phyloP scores from a whole-genome alignment of 1,140 invertebrate species.

The Calliphora vicina region DNA sequence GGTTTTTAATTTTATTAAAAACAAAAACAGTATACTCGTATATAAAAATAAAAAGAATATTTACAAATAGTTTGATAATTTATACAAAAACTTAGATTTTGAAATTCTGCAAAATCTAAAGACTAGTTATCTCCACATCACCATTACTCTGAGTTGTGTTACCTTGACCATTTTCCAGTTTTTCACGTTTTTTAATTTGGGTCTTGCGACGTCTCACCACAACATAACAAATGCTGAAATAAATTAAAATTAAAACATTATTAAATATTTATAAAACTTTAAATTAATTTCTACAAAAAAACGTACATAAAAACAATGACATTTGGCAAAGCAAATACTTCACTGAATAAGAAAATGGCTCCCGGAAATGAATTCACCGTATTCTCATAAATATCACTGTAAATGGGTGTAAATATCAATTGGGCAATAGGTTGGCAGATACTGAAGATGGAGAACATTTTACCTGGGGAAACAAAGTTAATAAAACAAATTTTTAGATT shows the following conservation, averaged over 20 bases:
- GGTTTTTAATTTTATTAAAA: too few species aligned
- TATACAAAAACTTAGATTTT: not conserved
- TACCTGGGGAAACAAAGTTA: conserved; percentile 45
- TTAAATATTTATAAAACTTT: not conserved
- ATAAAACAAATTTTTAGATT: not conserved
- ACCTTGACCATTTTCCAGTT: conserved; percentile 5
- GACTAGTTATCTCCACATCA: conserved; percentile 25
- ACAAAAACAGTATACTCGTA: too few species aligned
- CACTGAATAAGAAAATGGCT: conserved; percentile 55
- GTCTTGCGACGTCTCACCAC: conserved; percentile 1
- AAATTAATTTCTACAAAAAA: not conserved
- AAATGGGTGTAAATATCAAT: conserved; percentile 59
- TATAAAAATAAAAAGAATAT: not conserved
- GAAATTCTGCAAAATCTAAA: not conserved
- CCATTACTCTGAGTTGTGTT: not conserved
- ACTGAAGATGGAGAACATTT: conserved; percentile 61
- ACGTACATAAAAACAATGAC: conserved; percentile 61
- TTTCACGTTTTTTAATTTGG: not conserved
- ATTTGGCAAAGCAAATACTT: conserved; percentile 59
- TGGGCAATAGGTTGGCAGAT: conserved; percentile 57
- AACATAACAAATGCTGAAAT: conserved; percentile 21
- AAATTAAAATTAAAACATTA: not conserved
- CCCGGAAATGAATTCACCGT: conserved; percentile 57
- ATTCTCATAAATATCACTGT: conserved; percentile 51
- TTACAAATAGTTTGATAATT: too few species aligned